Base-by-base conservation (phyloP, 1,140 invertebrate genomes). In the Sarcophaga bullata region DNA sequence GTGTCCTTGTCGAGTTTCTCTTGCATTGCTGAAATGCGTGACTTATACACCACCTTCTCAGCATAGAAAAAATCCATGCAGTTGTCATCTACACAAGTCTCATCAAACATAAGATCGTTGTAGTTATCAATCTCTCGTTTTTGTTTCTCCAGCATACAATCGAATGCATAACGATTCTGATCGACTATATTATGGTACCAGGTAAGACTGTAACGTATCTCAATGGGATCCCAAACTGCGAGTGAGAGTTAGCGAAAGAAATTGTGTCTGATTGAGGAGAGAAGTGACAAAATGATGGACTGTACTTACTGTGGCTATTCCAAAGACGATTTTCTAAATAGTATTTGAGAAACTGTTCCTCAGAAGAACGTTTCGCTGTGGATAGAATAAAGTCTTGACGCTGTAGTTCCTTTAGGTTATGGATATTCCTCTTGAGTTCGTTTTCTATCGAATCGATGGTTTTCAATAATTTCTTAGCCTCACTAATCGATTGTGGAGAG, bases 161-260 rank as follows among this genome's bases (percentile, higher is more conserved):
- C 19, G n/a, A 68, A 19, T 1, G 19, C 19, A 25, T 82, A 25
- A 15, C 75, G 37, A 37, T 50, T 73, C 17, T 82, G 68, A 6
- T 73, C 19, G 49, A 82, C 81, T 46, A 15, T 19, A 0, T 10
- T 15, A 7, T 25, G 37, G 10, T 47, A 52, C 25, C 73, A 82
- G 9, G 48, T 68, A 17, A 75, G 46, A 9, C 52, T 48, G 37
- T 75, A 82, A 7, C 81, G 81, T 6, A 37, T 10, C 58, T 82
- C 48, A 11, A 82, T 82, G 19, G 81, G 72, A 54, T 75, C 72
- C 46, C 15, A 75, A 47, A 75, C 81, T 82, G 37, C 8, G 5
- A 0, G 25, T 49, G 50, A 8, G 15, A 46, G n/a, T n/a, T n/a
- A n/a, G n/a, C n/a, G n/a, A n/a, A n/a, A n/a, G n/a, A n/a, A n/a